Evolutionary conservation across 2,888 invertebrate genomes (phyloP), one percentile per base, ranked within the genome.

Genomic region (Apamea monoglypha): DNA sequence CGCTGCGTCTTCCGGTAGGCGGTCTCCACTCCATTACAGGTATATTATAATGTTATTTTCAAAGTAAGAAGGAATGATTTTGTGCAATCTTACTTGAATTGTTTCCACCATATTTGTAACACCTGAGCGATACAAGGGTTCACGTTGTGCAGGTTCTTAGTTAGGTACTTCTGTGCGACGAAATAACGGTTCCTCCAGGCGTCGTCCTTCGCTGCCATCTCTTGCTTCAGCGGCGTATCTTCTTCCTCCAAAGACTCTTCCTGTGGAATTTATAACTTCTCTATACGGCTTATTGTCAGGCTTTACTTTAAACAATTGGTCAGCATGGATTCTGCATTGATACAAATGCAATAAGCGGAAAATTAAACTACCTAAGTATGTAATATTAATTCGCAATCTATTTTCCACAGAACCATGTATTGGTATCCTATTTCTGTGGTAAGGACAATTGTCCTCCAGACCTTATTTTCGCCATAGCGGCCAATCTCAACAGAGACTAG

Each of bases 61-160:
- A 74, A 66, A 36, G 18, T 66, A 25, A 16, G 0, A 29, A 36
- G 12, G 21, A 29, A 8, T 1, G 12, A 21, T 47, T 44, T 66
- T 10, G 3, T 8, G 1, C 7, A 5, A 36, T 67, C 95, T 93
- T 94, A 97, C 98, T 98, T 98, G 92, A 98, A 99, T 88, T 98
- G 97, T 73, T 97, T 97, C 94, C 98, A 98, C 99, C 99, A 99
- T 74, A 99, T 97, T 91, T 98, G 98, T 82, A 99, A 94, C 71
- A 98, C 97, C 92, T 98, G 98, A 29, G 98, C 97, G 89, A 99
- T 98, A 90, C 98, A 98, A 0, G 98, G 98, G 94, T 99, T 98
- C 67, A 98, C 98, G 73, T 98, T 97, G 92, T 98, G 98, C 1
- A 99, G 96, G 87, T 97, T 98, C 89, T 96, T 97, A 2, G 94